These are phyloP conservation scores for Lutraria rhynchaena DNA, from an alignment of 1,140 invertebrate species.

Conservation along the genomic window DNA sequence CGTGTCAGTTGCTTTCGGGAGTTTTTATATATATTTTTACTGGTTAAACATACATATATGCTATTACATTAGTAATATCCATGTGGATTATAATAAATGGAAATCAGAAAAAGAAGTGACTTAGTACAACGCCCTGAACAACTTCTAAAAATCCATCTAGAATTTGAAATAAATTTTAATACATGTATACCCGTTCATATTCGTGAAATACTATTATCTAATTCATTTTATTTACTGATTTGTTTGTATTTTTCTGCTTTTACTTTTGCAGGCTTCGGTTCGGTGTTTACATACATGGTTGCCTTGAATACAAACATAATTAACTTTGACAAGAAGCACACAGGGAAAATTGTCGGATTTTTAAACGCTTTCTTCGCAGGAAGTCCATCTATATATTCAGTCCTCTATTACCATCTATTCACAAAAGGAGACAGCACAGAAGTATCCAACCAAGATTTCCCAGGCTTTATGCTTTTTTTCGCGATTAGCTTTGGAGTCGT, in stretches of 20 bases:
- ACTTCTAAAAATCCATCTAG: no score
- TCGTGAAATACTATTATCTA: no score
- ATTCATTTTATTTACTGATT: no score
- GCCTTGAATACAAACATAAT: slow-evolving; percentile 65
- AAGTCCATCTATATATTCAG: slow-evolving; percentile 59
- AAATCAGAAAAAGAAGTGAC: no score
- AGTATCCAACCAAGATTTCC: slow-evolving; percentile 56
- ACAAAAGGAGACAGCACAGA: slow-evolving; percentile 25
- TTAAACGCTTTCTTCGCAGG: slow-evolving; percentile 64
- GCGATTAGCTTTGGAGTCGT: slow-evolving; percentile 59
- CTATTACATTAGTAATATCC: no score
- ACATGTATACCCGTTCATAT: no score
- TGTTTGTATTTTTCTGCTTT: background rate
- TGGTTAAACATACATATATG: no score
- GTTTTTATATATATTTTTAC: no score
- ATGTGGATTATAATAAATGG: no score
- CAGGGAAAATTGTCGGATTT: slow-evolving; percentile 64
- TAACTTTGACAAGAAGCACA: slow-evolving; percentile 62
- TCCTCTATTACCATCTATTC: slow-evolving; percentile 56
- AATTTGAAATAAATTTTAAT: no score
- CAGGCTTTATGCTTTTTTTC: slow-evolving; percentile 61
- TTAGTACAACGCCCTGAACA: no score
- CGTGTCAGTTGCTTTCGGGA: no score
- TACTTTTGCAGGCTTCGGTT: slow-evolving; percentile 62
- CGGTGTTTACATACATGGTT: slow-evolving; percentile 66